Evolutionary conservation across 2,888 invertebrate species (phyloP).

Genomic region (Euphydryas editha): DNA sequence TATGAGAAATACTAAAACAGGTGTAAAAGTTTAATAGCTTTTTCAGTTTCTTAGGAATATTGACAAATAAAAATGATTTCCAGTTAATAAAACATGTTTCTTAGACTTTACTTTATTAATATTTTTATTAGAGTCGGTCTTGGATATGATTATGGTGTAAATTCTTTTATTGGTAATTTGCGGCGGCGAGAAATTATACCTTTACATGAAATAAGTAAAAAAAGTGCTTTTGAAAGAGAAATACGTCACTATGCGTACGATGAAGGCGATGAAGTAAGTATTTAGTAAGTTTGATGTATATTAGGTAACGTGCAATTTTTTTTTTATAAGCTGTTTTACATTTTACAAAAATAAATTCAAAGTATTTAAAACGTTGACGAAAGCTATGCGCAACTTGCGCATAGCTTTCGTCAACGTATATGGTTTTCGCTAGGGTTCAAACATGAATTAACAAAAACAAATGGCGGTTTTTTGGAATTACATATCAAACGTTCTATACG

Average conservation of each 20-base stretch:
- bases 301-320: too few species aligned
- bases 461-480: too few species aligned
- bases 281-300: too few species aligned
- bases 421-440: too few species aligned
- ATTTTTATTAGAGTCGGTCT: slow-evolving; percentile 16
- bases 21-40: slow-evolving; percentile 19
- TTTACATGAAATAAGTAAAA: slow-evolving; percentile 33
- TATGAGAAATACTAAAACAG: neutral
- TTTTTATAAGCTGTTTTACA: neutral
- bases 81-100: slow-evolving; percentile 19
- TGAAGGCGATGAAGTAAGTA: neutral
- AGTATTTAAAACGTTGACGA: too few species aligned
- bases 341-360: too few species aligned
- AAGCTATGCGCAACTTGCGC: too few species aligned
- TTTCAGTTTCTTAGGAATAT: neutral
- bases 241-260: neutral
- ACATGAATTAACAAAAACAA: too few species aligned
- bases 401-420: too few species aligned
- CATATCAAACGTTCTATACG: too few species aligned
- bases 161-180: slow-evolving; percentile 24
- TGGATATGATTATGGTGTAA: slow-evolving; percentile 16
- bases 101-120: slow-evolving; percentile 17
- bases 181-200: slow-evolving; percentile 40
- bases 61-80: neutral
- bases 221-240: slow-evolving; percentile 1